Conservation (phyloP, 2,113 vertebrate genomes). For the Oreochromis tanganicae region DNA sequence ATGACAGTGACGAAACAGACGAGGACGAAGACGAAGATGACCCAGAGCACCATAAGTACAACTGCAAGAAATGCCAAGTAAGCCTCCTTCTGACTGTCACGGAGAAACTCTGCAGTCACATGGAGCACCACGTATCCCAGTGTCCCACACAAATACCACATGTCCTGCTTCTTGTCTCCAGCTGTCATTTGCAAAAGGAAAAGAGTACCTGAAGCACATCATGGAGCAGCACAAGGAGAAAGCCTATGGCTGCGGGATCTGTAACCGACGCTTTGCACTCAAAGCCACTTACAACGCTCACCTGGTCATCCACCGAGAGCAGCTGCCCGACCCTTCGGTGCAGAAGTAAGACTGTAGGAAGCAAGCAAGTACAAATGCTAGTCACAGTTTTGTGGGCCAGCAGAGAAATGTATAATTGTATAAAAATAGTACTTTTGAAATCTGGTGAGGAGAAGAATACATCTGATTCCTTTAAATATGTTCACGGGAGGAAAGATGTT, state of each 20-base stretch:
- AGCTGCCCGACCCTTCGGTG: slow-evolving; percentile 92
- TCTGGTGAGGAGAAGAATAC: accelerated
- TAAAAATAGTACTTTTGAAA: neutral
- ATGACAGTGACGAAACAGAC: slow-evolving; percentile 86
- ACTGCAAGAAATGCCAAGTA: slow-evolving; percentile 98
- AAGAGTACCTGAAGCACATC: slow-evolving; percentile 94
- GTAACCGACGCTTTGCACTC: slow-evolving; percentile 91
- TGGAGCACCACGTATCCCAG: neutral
- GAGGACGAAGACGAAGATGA: slow-evolving; percentile 80
- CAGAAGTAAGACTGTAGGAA: slow-evolving; percentile 83
- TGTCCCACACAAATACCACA: neutral
- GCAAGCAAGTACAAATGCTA: neutral
- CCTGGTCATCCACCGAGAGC: slow-evolving; percentile 97
- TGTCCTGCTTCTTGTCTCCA: slow-evolving; percentile 21
- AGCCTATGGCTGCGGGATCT: slow-evolving; percentile 91
- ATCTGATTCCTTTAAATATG: neutral
- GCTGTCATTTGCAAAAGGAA: slow-evolving; percentile 91
- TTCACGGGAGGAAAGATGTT: accelerated
- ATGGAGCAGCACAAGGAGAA: slow-evolving; percentile 97
- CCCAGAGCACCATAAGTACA: slow-evolving; percentile 93
- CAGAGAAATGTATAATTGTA: accelerated
- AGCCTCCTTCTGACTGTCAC: neutral
- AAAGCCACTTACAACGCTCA: slow-evolving; percentile 98
- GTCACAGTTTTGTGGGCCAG: neutral
- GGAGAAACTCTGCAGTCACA: neutral